Base-by-base conservation (phyloP, 2,797 vertebrate species). In the Ctenopoma multispine region DNA sequence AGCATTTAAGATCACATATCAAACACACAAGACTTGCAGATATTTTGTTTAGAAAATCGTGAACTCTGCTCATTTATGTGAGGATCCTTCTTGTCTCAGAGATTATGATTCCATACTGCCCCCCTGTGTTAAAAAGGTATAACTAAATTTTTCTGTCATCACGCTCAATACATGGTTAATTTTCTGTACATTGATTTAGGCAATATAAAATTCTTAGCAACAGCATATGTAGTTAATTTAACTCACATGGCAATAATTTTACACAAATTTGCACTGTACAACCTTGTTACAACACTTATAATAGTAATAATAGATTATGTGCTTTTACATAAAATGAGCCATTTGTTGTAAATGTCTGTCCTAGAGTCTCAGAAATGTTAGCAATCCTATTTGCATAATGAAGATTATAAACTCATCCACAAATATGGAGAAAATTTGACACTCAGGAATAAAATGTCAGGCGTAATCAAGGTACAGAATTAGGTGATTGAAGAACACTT, bases 91-190 rank as follows among this genome's bases (percentile, higher is more conserved):
- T 13, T 13, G 38, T 83, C 58, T 86, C 63, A 31, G 56, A 43
- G 50, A 86, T 48, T 71, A 65, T 92, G 91, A 72, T 82, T 91
- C 86, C 87, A 92, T 70, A 93, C 90, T 94, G 92, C 94, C 94
- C 93, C 89, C 94, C 53, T 87, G 92, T 95, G 94, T 90, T 84
- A 57, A 71, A 56, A 65, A 18, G 31, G 53, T 13, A 4, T 46
- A n/a, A 63, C 60, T 61, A 50, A 53, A 57, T 24, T 21, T 41
- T 7, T 50, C 15, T 47, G 18, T 40, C 20, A 43, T 15, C 43
- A 36, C 63, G 69, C 5, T 41, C 24, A 21, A 8, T 53, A 56
- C 4, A 2, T 14, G 41, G 15, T 43, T 29, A 17, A 18, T 40
- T 50, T 73, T 61, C 27, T 43, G 36, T 20, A 9, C 10, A 61